Evolutionary conservation across 1,140 invertebrate genomes (phyloP), one percentile per base, ranked within the genome.

Genomic region (Batillaria attramentaria): DNA sequence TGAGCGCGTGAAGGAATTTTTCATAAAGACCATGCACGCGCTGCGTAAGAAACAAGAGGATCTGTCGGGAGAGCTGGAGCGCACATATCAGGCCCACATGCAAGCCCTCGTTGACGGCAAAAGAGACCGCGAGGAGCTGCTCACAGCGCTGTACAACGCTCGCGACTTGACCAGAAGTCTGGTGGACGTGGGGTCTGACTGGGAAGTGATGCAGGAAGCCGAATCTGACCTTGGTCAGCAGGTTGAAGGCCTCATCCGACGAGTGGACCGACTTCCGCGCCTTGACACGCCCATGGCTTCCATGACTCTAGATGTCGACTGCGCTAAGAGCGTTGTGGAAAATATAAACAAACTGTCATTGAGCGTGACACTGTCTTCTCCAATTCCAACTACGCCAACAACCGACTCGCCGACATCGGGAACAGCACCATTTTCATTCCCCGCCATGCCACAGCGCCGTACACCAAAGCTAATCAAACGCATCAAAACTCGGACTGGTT

Each of bases 141-240:
- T 70, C 24, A 70, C 68, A 1, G 68, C 68, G 41, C 68, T 70
- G 68, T 70, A 20, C 68, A 70, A 70, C 68, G 68, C 68, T 6
- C 68, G 68, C 3, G 68, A 70, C 68, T 42, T 70, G 41, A 70
- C 68, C 24, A 39, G n/a, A 24, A 70, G 68, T 42, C 68, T 70
- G 68, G 68, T 70, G 42, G 68, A 70, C 6, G 68, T 70, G 41
- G 68, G 68, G 10, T 70, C 68, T n/a, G 68, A 70, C 68, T 31
- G 18, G 68, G 68, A 70, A 42, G 68, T 70, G 24, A 70, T 70
- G 68, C 68, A 70, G 68, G 68, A 70, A 31, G 68, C 68, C 2
- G 68, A 70, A 39, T 70, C 68, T 42, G 68, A 70, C 68, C 68
- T 70, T 39, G 68, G 68, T 18, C 68, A 28, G 68, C 68, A 70